phyloP scores from a whole-genome alignment of 2,797 vertebrate species.

The Premnoplex brunnescens region DNA sequence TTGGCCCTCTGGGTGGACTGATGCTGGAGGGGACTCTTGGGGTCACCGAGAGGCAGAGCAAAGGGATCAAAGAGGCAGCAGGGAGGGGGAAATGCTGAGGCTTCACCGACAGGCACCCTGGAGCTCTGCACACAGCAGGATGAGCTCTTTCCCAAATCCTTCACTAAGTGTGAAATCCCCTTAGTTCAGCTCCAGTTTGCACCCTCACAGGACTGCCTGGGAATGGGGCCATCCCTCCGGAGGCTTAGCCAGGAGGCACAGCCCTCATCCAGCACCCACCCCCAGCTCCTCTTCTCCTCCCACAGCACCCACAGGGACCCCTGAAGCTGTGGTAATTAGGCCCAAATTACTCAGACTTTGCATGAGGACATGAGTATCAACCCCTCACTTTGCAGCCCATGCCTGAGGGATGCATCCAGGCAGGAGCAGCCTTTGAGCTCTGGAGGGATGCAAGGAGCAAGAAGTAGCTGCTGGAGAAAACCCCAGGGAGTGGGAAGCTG shows the following conservation, averaged over 20 bases:
- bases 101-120: background rate
- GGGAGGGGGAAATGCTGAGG: background rate
- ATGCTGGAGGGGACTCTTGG: background rate
- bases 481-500: background rate
- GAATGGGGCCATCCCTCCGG: accelerated
- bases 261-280: background rate
- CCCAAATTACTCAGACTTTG: background rate
- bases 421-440: background rate
- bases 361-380: background rate
- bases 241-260: background rate
- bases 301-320: background rate
- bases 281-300: background rate
- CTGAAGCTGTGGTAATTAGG: background rate
- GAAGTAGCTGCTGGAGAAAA: background rate
- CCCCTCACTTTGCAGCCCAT: background rate
- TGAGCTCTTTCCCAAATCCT: background rate
- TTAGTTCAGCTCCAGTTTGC: conserved; percentile 28
- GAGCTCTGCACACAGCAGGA: background rate
- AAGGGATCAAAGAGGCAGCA: background rate
- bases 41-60: background rate
- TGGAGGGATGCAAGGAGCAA: background rate
- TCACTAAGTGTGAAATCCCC: background rate
- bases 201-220: background rate
- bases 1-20: background rate
- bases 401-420: background rate